Percentiles rank a stretch among this genome's conserved stretches.
phyloP scores from a whole-genome alignment of 2,797 vertebrate species.

The Coracias cyanogaster region DNA sequence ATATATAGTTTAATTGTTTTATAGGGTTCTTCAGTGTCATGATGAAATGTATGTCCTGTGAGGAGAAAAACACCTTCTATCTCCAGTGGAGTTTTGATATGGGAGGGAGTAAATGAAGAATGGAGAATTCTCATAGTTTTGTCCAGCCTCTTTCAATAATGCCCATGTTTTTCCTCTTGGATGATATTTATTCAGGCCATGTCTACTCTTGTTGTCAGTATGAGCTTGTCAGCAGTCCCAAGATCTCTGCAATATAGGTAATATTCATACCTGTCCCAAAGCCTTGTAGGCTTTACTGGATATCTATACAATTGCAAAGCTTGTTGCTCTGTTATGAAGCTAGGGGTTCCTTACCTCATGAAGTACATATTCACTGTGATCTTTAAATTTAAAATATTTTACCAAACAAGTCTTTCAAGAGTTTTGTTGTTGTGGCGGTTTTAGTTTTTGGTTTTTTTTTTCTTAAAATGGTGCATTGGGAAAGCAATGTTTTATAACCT shows the following conservation, averaged over 20 bases:
- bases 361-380: neutral
- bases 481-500: conserved; percentile 71
- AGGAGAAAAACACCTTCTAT: neutral
- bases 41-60: neutral
- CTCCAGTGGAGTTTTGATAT: neutral
- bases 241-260: neutral
- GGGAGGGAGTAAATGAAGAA: neutral
- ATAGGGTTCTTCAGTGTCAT: neutral
- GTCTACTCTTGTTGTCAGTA: neutral
- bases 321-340: neutral
- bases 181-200: neutral
- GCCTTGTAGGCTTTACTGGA: neutral
- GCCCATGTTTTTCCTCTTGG: neutral
- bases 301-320: neutral
- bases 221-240: neutral
- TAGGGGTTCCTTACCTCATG: neutral
- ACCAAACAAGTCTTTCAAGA: conserved; percentile 39
- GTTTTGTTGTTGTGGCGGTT: neutral
- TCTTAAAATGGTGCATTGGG: conserved; percentile 29
- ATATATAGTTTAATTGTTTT: neutral
- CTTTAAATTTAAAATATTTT: conserved; percentile 50
- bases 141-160: neutral
- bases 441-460: neutral
- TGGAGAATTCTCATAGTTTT: neutral
- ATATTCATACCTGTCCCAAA: neutral